These are phyloP conservation scores for Geopemphigus sp. DNA, from an alignment of 1,140 invertebrate genomes.

Conservation along the genomic window DNA sequence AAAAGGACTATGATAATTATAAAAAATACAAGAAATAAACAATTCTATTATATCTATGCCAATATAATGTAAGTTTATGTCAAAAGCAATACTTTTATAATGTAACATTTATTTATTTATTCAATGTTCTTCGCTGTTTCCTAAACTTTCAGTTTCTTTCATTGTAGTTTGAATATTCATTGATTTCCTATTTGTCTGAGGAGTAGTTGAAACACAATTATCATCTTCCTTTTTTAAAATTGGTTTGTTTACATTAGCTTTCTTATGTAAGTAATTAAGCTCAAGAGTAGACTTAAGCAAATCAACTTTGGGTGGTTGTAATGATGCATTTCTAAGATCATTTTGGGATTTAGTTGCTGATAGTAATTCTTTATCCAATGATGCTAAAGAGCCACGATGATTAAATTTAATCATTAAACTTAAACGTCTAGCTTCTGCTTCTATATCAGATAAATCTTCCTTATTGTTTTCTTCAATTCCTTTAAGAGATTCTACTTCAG, in stretches of 20 bases:
- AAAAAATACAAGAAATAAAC: slow-evolving; percentile 10
- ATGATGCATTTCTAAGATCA: slow-evolving; percentile 39
- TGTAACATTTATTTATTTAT: neutral
- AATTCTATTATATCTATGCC: neutral
- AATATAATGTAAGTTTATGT: slow-evolving; percentile 30
- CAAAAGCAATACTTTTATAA: neutral
- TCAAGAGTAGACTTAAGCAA: slow-evolving; percentile 50
- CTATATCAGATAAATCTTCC: slow-evolving; percentile 52
- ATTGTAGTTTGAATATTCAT: slow-evolving; percentile 27
- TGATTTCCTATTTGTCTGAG: slow-evolving; percentile 8
- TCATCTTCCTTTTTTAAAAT: slow-evolving; percentile 45
- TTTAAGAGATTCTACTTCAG: slow-evolving; percentile 57
- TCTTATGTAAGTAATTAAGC: slow-evolving; percentile 47
- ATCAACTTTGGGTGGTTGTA: slow-evolving; percentile 40
- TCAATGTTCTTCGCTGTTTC: slow-evolving; percentile 21
- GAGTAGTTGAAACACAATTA: neutral
- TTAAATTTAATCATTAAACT: slow-evolving; percentile 72
- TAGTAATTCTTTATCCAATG: slow-evolving; percentile 54
- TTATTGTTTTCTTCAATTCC: slow-evolving; percentile 59
- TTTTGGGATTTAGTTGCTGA: slow-evolving; percentile 49
- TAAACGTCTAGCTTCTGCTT: slow-evolving; percentile 61
- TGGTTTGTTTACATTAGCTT: slow-evolving; percentile 35
- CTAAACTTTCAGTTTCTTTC: slow-evolving; percentile 29
- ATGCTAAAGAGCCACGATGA: slow-evolving; percentile 69
- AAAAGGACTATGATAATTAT: neutral